Conservation (phyloP, 2,113 vertebrate species). For the Oncorhynchus kisutch region DNA sequence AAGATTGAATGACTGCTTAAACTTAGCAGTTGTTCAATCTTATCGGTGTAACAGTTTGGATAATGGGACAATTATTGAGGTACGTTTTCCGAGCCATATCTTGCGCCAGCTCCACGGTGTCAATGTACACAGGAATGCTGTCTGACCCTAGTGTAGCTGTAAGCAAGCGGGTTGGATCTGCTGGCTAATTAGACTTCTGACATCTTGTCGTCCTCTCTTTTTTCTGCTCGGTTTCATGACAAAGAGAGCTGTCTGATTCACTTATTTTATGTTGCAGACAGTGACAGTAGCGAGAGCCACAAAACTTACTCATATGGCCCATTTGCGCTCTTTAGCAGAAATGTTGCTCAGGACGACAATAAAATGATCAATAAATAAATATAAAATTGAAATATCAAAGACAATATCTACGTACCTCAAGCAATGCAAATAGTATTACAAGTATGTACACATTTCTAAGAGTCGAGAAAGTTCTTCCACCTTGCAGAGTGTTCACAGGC, state of each 20-base stretch:
- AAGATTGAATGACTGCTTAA: too few species aligned
- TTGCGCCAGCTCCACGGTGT: too few species aligned
- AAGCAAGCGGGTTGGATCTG: too few species aligned
- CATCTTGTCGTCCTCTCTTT: neutral
- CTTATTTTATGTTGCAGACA: conserved; percentile 4
- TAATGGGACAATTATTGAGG: too few species aligned
- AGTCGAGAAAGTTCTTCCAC: too few species aligned
- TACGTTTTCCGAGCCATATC: too few species aligned
- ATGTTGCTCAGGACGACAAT: conserved; percentile 20
- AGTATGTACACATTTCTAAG: neutral
- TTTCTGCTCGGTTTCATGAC: conserved; percentile 13
- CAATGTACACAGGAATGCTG: too few species aligned
- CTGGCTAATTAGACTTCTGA: neutral
- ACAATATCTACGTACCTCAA: conserved; percentile 20
- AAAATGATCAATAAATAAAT: conserved; percentile 10
- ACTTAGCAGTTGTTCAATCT: too few species aligned
- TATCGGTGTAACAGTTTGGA: too few species aligned
- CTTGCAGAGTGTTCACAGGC: neutral
- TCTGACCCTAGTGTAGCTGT: too few species aligned
- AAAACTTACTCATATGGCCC: neutral
- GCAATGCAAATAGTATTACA: conserved; percentile 10
- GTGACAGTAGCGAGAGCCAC: neutral
- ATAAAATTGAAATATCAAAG: conserved; percentile 53
- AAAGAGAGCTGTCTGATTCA: neutral
- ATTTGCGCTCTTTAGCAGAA: neutral